phyloP scores from a whole-genome alignment of 2,113 vertebrate genomes.

The Oreochromis niloticus region DNA sequence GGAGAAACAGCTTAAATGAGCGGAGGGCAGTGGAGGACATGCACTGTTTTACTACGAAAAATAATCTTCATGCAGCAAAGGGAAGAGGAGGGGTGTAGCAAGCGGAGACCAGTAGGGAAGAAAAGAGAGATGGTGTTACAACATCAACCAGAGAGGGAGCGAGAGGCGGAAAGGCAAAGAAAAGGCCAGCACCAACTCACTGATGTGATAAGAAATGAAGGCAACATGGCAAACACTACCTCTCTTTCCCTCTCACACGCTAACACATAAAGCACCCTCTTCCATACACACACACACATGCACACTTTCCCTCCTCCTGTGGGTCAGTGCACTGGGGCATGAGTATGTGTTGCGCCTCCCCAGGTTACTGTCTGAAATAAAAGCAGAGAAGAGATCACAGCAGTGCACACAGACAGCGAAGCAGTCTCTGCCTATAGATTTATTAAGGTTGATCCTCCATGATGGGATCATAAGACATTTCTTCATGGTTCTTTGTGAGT shows the following conservation, averaged over 20 bases:
- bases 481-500: background rate
- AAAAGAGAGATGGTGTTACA: background rate
- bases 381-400: background rate
- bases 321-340: conserved; percentile 22
- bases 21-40: background rate
- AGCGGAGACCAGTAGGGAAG: background rate
- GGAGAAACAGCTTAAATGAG: background rate
- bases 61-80: conserved; percentile 7
- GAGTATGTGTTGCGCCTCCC: conserved; percentile 11
- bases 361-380: conserved; percentile 3
- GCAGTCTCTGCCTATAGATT: background rate
- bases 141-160: background rate
- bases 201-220: conserved; percentile 55
- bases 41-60: conserved; percentile 1
- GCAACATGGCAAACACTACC: conserved; percentile 20
- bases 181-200: conserved; percentile 25
- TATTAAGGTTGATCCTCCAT: background rate
- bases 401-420: background rate
- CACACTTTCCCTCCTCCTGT: conserved; percentile 7
- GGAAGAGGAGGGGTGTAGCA: background rate
- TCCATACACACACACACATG: background rate
- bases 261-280: background rate
- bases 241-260: background rate
- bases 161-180: conserved; percentile 8
- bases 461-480: background rate